Evolutionary conservation across 2,113 vertebrate genomes (phyloP).

Genomic region (Cnemophilus loriae): DNA sequence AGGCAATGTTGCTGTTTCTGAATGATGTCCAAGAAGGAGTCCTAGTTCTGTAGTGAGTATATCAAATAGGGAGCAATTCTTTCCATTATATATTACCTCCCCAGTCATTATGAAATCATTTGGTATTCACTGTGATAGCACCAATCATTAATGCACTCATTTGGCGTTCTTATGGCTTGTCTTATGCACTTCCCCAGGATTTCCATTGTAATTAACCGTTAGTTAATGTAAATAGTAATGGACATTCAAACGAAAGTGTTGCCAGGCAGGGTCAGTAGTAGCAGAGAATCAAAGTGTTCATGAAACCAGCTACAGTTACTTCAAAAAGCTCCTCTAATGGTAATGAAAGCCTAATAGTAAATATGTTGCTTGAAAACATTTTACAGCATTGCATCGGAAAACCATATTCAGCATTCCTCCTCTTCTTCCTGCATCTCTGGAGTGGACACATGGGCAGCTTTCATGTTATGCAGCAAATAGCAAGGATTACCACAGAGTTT

Average conservation of each 20-base stretch:
- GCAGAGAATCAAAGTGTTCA: conserved; percentile 44
- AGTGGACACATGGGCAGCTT: neutral
- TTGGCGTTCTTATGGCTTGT: conserved; percentile 68
- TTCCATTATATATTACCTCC: conserved; percentile 69
- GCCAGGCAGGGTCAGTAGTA: conserved; percentile 52
- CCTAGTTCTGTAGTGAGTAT: conserved; percentile 56
- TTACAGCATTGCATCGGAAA: neutral
- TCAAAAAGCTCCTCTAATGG: conserved; percentile 2
- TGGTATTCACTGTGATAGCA: conserved; percentile 73
- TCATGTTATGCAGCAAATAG: neutral
- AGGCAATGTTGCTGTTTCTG: conserved; percentile 39
- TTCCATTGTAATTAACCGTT: conserved; percentile 74
- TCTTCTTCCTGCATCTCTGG: neutral
- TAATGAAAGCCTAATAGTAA: conserved; percentile 4
- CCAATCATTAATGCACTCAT: conserved; percentile 74
- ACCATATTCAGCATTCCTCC: neutral
- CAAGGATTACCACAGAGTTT: neutral
- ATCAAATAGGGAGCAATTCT: conserved; percentile 64
- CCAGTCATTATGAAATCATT: conserved; percentile 75
- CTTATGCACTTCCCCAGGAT: conserved; percentile 67
- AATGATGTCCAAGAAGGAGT: conserved; percentile 58
- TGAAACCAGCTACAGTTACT: neutral
- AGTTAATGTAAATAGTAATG: conserved; percentile 75
- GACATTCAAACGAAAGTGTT: conserved; percentile 66
- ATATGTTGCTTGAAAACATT: neutral